phyloP scores from a whole-genome alignment of 2,797 vertebrate species.

The Remorina albescens region DNA sequence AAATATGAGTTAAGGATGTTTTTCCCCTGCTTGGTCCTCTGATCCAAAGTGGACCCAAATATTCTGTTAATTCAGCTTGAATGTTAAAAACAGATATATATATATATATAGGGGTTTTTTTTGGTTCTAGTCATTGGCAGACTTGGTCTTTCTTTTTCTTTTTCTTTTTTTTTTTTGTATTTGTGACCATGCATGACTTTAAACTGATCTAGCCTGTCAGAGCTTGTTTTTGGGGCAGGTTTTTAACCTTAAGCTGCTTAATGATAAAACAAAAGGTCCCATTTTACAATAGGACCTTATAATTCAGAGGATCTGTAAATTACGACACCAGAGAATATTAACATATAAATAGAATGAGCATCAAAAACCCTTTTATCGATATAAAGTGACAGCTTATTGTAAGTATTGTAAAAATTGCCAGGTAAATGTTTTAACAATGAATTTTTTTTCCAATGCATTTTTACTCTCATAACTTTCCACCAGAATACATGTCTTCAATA shows the following conservation, averaged over 20 bases:
- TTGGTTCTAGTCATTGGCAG: too few species aligned
- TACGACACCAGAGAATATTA: background rate
- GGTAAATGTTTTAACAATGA: background rate
- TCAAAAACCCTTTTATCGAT: background rate
- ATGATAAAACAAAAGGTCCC: too few species aligned
- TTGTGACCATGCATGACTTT: background rate
- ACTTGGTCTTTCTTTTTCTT: background rate
- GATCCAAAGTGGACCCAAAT: too few species aligned
- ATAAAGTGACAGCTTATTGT: background rate
- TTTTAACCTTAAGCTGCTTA: too few species aligned
- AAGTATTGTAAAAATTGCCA: background rate
- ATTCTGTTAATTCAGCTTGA: too few species aligned
- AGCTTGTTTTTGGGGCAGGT: too few species aligned
- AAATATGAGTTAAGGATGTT: background rate
- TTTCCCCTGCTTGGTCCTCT: background rate
- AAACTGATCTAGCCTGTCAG: background rate
- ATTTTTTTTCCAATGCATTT: background rate
- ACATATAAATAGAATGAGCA: background rate
- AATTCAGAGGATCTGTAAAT: too few species aligned
- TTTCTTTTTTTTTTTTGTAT: too few species aligned
- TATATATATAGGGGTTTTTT: too few species aligned
- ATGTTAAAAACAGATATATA: too few species aligned
- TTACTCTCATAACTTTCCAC: background rate
- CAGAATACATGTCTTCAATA: conserved; percentile 5
- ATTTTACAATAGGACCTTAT: too few species aligned